phyloP scores from a whole-genome alignment of 2,888 invertebrate genomes.

The Xylocampa areola region DNA sequence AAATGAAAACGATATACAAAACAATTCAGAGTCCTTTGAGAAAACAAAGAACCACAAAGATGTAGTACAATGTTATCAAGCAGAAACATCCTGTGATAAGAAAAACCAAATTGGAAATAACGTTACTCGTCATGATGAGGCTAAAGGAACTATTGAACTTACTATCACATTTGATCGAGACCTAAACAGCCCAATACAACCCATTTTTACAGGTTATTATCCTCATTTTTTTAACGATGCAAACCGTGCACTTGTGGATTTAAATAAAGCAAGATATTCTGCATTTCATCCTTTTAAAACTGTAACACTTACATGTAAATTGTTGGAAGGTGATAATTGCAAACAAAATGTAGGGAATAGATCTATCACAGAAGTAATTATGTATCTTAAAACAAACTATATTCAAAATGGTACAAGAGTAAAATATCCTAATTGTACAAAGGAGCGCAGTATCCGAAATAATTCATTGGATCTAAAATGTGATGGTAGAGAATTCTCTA shows the following conservation, averaged over 20 bases:
- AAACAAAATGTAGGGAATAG: not conserved
- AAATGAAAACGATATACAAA: slow-evolving; percentile 1
- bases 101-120: not conserved
- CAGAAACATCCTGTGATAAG: slow-evolving; percentile 23
- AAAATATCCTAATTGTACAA: slow-evolving; percentile 30
- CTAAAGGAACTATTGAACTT: slow-evolving; percentile 1
- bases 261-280: not conserved
- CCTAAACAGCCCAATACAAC: slow-evolving; percentile 25
- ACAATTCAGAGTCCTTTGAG: not conserved
- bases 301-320: slow-evolving; percentile 1
- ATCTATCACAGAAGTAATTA: slow-evolving; percentile 12
- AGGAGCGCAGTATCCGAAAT: not conserved
- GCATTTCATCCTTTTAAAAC: not conserved
- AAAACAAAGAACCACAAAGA: not conserved
- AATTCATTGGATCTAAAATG: slow-evolving; percentile 20
- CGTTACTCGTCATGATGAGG: not conserved
- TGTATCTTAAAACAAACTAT: slow-evolving; percentile 27
- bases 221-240: not conserved
- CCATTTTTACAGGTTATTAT: slow-evolving; percentile 39
- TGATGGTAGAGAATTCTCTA: slow-evolving; percentile 16
- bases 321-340: slow-evolving; percentile 4
- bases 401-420: slow-evolving; percentile 29
- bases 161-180: slow-evolving; percentile 30
- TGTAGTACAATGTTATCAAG: slow-evolving; percentile 15
- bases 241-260: not conserved